phyloP scores from a whole-genome alignment of 1,140 invertebrate species.

The Drosophila nebulosa region DNA sequence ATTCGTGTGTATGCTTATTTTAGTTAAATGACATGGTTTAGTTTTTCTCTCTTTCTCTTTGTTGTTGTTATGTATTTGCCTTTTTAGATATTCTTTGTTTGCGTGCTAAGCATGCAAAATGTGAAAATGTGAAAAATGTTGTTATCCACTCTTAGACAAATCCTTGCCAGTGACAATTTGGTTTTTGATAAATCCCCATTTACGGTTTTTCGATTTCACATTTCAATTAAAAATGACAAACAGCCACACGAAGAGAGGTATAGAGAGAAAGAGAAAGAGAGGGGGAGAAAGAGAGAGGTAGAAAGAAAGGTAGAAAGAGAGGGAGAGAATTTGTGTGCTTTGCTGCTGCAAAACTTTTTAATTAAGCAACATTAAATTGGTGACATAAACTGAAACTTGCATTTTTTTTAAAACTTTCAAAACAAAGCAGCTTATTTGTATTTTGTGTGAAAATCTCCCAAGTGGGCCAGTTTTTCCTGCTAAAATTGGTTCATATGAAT shows the following conservation, averaged over 20 bases:
- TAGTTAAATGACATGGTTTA: constrained; percentile 58
- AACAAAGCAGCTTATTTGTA: no score
- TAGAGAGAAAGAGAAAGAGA: not conserved
- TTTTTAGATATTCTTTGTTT: not conserved
- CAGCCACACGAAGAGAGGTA: not conserved
- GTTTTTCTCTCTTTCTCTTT: constrained; percentile 47
- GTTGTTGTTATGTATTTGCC: constrained; percentile 1
- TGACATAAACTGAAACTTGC: no score
- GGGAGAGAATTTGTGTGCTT: not conserved
- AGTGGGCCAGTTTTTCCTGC: no score
- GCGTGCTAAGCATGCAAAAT: not conserved
- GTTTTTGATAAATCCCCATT: not conserved
- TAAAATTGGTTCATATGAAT: no score
- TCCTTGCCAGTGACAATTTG: not conserved
- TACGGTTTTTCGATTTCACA: not conserved
- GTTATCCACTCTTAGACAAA: not conserved
- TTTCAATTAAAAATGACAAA: not conserved
- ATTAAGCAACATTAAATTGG: no score
- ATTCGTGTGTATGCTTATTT: constrained; percentile 48
- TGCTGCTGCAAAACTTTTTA: no score
- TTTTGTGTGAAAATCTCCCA: no score
- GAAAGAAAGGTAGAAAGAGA: no score
- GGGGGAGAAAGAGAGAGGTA: not conserved
- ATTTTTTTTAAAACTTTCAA: no score
- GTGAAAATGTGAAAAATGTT: not conserved